Base-by-base conservation (phyloP, 2,888 invertebrate species). In the Drosophila multiciliata region DNA sequence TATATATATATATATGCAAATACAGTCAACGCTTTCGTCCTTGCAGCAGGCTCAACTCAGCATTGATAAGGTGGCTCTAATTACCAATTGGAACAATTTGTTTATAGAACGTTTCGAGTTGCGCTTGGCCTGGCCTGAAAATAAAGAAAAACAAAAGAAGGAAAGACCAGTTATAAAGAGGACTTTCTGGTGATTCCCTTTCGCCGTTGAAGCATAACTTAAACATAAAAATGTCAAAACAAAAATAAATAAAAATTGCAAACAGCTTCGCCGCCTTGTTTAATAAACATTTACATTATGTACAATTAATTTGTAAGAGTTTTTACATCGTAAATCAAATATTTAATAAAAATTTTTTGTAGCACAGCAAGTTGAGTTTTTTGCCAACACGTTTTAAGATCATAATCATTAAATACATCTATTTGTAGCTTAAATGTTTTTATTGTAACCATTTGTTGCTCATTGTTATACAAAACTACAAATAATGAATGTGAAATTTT, bases 391-490 rank as follows among this genome's bases (percentile, higher is more conserved):
- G 38, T 79, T 78, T 67, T 74, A 73, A 73, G 33, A 50, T 77
- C 67, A 68, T 82, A 60, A 68, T 68, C 68, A 73, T 66, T 60
- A 58, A 66, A 72, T 58, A 54, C 20, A 70, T 65, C 42, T 73
- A 75, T 78, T 78, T 80, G 67, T 86, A 80, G 87, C 84, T 89
- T 89, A 87, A 85, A 87, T 91, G 91, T 90, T 91, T 87, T 91
- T 75, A 83, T 80, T 86, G 78, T 82, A 77, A 87, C 78, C 69
- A 81, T 87, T 88, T 87, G 90, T 90, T 87, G 87, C 87, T 87
- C 78, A 79, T 81, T 78, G 81, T 80, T 79, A 72, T 65, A 49
- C 33, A 36, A 49, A 45, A 62, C 49, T 65, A 12, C 20, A 69
- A 32, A 50, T 36, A 67, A 66, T 40, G 36, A 58, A 59, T 29